Conservation (phyloP, 2,113 vertebrate species). For the Calcarius ornatus region DNA sequence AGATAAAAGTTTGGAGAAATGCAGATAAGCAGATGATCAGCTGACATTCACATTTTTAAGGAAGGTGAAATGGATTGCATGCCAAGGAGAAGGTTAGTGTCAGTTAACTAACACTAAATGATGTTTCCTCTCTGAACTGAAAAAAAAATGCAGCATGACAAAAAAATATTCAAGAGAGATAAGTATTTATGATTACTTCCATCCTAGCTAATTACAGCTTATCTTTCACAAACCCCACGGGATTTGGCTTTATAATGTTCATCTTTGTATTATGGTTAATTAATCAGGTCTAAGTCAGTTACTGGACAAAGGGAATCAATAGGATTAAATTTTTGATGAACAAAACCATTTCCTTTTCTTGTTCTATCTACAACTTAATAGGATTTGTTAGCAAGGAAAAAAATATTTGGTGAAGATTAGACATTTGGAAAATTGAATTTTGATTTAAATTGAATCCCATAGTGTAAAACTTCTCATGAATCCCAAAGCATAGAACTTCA, state of each 20-base stretch:
- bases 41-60: background rate
- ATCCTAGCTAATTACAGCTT: background rate
- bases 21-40: background rate
- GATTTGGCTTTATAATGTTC: background rate
- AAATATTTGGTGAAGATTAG: background rate
- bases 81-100: background rate
- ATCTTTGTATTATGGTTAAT: background rate
- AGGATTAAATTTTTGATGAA: background rate
- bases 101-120: background rate
- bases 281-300: background rate
- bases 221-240: background rate
- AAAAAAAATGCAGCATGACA: background rate
- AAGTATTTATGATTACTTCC: background rate
- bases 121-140: background rate
- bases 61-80: background rate
- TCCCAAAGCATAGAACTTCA: background rate
- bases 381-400: background rate
- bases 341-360: background rate
- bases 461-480: background rate
- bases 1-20: background rate
- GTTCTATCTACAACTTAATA: background rate
- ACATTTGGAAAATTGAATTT: background rate
- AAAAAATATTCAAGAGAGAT: background rate
- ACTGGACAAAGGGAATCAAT: background rate
- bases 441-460: background rate